phyloP scores from a whole-genome alignment of 2,888 invertebrate genomes.

The Spisula subtruncata region DNA sequence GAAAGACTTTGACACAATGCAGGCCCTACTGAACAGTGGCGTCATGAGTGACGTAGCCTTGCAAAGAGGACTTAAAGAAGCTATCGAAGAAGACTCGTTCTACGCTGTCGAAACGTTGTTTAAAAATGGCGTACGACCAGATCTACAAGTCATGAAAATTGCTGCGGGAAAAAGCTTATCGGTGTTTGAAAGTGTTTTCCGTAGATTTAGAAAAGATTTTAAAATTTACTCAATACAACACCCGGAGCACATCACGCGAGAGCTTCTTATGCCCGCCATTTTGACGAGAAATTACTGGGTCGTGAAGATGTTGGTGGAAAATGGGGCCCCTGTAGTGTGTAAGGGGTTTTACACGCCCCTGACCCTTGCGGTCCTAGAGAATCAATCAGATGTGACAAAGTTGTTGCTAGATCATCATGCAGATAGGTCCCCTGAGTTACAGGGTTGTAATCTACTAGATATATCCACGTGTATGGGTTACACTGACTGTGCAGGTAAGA shows the following conservation, averaged over 20 bases:
- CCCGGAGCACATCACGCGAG: conserved; percentile 60
- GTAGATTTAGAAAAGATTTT: conserved; percentile 68
- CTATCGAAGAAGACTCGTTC: conserved; percentile 58
- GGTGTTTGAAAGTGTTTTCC: conserved; percentile 66
- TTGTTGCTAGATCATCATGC: conserved; percentile 57
- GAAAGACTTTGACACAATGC: conserved; percentile 63
- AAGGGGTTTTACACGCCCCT: conserved; percentile 68
- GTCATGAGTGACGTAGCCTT: conserved; percentile 60
- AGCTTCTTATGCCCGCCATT: conserved; percentile 69
- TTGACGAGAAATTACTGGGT: conserved; percentile 60
- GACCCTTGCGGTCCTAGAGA: conserved; percentile 66
- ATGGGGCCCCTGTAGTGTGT: conserved; percentile 55
- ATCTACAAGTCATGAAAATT: conserved; percentile 58
- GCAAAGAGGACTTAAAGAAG: conserved; percentile 59
- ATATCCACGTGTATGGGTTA: conserved; percentile 64
- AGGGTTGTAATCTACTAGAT: conserved; percentile 66
- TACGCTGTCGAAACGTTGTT: conserved; percentile 60
- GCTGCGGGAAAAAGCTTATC: conserved; percentile 56
- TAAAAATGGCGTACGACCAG: conserved; percentile 61
- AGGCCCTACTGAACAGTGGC: conserved; percentile 52
- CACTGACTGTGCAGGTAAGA: conserved; percentile 64
- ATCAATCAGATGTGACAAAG: conserved; percentile 62
- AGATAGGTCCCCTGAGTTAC: conserved; percentile 59
- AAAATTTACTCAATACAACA: conserved; percentile 67
- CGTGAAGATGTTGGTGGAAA: conserved; percentile 60